Evolutionary conservation across 2,888 invertebrate species (phyloP), one percentile per base, ranked within the genome.

Genomic region (Calephelis perditalis): DNA sequence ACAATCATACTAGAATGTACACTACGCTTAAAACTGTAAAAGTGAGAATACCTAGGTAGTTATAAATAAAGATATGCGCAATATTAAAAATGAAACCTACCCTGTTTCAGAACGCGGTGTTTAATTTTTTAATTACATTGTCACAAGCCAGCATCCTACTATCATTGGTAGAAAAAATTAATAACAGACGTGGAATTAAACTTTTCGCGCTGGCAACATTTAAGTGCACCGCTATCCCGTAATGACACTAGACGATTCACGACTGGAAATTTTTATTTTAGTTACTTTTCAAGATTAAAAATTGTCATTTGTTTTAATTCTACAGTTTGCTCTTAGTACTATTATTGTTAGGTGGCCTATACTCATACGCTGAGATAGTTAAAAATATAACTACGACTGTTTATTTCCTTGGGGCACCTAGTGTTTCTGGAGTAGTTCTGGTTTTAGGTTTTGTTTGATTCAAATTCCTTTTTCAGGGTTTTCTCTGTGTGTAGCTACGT

Each of bases 201-300:
- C 67, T 69, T 66, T 70, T 71, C 66, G 65, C 72, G 76, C 74
- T 77, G 77, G 80, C 75, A 81, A 80, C 80, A 78, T 79, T 79
- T 75, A 76, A 79, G 70, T 73, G 71, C 73, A 70, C 72, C 77
- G 76, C 76, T 76, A 79, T 82, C 76, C 74, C 65, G 69, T 82
- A 82, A 84, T 83, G 80, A 78, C 77, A 78, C 81, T 80, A 77
- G 69, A 77, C 68, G 63, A 60, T 67, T 68, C 69, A 68, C 68
- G 67, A 68, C 64, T 63, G 61, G 69, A 68, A 56, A 63, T 60
- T 68, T 68, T 71, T 71, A 67, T 69, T 66, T 67, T 67, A 68
- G 69, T 69, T 67, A 70, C 67, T 65, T 66, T 68, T 65, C 63
- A 59, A 65, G 62, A 67, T 67, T 67, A 67, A 68, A 69, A 68